Conservation (phyloP, 2,888 invertebrate species). For the Lordiphosa andalusiaca region DNA sequence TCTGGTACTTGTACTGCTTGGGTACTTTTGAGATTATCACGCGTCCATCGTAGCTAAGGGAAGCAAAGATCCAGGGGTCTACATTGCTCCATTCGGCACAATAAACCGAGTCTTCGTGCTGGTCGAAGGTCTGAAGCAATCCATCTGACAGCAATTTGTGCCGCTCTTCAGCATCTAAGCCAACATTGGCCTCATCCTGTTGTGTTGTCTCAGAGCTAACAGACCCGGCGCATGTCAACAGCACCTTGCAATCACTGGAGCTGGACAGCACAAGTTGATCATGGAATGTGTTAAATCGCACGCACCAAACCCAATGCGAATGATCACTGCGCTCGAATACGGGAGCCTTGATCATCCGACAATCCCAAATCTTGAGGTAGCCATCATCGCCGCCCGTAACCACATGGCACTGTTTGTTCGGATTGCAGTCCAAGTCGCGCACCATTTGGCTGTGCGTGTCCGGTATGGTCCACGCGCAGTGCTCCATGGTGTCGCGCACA, state of each 20-base stretch:
- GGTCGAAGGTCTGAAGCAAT: conserved; percentile 93
- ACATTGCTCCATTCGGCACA: conserved; percentile 98
- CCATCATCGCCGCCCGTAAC: conserved; percentile 98
- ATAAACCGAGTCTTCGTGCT: conserved; percentile 99
- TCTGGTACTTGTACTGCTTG: conserved; percentile 95
- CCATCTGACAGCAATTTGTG: conserved; percentile 86
- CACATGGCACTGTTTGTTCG: conserved; percentile 97
- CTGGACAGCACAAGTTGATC: conserved; percentile 96
- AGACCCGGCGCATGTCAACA: conserved; percentile 92
- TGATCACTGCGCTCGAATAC: conserved; percentile 91
- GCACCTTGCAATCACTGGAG: conserved; percentile 95
- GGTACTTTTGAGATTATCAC: conserved; percentile 96
- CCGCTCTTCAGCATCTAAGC: conserved; percentile 41
- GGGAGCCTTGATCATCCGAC: conserved; percentile 89
- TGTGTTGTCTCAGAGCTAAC: conserved; percentile 87
- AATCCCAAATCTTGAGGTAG: conserved; percentile 97
- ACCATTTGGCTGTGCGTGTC: conserved; percentile 93
- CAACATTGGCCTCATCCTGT: conserved; percentile 12
- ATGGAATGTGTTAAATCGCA: conserved; percentile 97
- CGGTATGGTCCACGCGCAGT: conserved; percentile 90
- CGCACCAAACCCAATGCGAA: conserved; percentile 97
- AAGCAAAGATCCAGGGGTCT: conserved; percentile 99
- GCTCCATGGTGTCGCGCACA: conserved; percentile 86
- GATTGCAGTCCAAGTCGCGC: conserved; percentile 96
- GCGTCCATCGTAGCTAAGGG: conserved; percentile 95